These are phyloP conservation scores for Bombus terrestris DNA, from an alignment of 1,140 invertebrate species.

Conservation along the genomic window DNA sequence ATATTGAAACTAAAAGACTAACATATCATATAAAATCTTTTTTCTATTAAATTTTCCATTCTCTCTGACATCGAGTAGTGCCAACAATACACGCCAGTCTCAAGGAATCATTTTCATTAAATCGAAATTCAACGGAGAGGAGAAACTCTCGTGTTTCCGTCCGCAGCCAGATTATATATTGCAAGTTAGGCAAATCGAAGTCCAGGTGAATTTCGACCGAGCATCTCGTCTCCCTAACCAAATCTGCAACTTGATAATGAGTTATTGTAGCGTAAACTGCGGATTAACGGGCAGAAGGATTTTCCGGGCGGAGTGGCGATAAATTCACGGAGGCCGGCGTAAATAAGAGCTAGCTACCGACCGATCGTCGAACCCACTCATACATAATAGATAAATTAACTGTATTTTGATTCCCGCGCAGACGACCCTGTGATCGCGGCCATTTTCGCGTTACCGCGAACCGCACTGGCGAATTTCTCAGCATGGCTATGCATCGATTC, in stretches of 20 bases:
- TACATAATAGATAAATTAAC: slow-evolving; percentile 46
- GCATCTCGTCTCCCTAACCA: slow-evolving; percentile 53
- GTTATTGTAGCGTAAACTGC: slow-evolving; percentile 66
- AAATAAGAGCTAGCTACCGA: slow-evolving; percentile 40
- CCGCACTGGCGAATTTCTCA: slow-evolving; percentile 8
- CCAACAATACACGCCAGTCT: neutral
- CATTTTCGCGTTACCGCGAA: slow-evolving; percentile 25
- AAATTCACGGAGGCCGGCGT: slow-evolving; percentile 11
- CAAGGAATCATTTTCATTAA: neutral
- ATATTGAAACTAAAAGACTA: neutral
- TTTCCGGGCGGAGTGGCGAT: slow-evolving; percentile 25
- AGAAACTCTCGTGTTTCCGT: neutral
- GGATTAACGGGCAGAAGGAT: slow-evolving; percentile 64
- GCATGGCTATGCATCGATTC: neutral
- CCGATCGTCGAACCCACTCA: slow-evolving; percentile 35
- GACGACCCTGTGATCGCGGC: slow-evolving; percentile 4
- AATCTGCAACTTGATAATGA: slow-evolving; percentile 67
- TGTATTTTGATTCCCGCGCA: slow-evolving; percentile 18
- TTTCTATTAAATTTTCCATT: neutral
- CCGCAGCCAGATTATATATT: slow-evolving; percentile 13
- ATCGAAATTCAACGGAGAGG: neutral
- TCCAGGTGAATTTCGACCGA: slow-evolving; percentile 58
- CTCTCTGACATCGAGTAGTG: neutral
- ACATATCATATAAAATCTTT: neutral
- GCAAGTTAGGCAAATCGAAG: slow-evolving; percentile 46